Base-by-base conservation (phyloP, 1,140 invertebrate species). In the Trigoniulus corallinus region DNA sequence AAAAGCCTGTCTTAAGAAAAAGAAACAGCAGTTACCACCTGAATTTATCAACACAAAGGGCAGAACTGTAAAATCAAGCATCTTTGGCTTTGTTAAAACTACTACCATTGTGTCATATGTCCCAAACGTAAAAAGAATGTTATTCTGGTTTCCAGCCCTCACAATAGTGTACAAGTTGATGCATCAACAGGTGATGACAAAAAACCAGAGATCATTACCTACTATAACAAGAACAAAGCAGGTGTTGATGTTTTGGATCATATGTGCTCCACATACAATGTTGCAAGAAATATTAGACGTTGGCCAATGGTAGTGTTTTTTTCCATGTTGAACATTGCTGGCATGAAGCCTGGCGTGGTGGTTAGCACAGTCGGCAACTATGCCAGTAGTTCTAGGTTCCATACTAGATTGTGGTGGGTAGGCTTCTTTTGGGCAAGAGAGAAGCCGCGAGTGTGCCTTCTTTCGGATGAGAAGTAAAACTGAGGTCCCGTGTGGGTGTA, bases 171-270 rank as follows among this genome's bases (percentile, higher is more conserved):
- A n/a, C 26, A 21, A 2, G 47, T 56, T 2, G 37, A 39, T 39
- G 37, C 37, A 13, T 12, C 12, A 39, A 39, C 37, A 39, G 18
- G 18, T 12, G 37, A 39, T 12, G 12, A 39, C 12, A 46, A 57
- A 24, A 68, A 67, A 54, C 64, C 67, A 25, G 57, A 67, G 18
- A 66, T 72, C 29, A 60, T 69, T 42, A 39, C 53, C 7, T 59
- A 59, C 41, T 72, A 72, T 56, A 67, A 68, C 55, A 50, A 50
- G 27, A 65, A 62, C 1, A 73, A 72, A 62, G 62, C 63, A 24
- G 67, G 62, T 42, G 67, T 71, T 1, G 68, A 71, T 52, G 61
- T 55, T 3, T 50, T 70, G 15, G 65, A 72, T 52, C 58, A 70
- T 51, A 62, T 71, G 61, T 63, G 59, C 50, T 56, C 59, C 7